Evolutionary conservation across 1,140 invertebrate species (phyloP).

Genomic region (Saccostrea cuccullata): DNA sequence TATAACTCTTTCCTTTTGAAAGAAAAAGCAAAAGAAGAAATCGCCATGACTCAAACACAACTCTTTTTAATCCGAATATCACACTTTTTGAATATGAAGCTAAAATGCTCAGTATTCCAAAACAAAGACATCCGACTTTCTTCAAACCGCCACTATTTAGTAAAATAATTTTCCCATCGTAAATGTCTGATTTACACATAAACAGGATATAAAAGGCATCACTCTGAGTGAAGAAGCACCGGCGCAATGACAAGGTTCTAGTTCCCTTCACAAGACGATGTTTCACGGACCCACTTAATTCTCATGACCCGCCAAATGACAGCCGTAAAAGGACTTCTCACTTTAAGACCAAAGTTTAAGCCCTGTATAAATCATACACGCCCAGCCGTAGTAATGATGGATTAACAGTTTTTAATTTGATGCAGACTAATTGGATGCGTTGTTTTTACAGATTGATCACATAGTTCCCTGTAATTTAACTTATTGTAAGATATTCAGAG

Average conservation of each 20-base stretch:
- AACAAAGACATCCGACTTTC: background rate
- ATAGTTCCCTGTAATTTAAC: no score
- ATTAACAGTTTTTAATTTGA: no score
- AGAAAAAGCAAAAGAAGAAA: background rate
- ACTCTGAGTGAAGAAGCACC: background rate
- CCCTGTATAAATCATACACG: background rate
- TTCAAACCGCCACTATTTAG: background rate
- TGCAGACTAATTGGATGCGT: no score
- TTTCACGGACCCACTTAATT: background rate
- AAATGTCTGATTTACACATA: background rate
- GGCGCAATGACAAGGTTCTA: background rate
- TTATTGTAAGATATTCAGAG: no score
- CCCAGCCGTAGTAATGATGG: no score
- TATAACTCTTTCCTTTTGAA: background rate
- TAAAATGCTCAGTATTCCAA: background rate
- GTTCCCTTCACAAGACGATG: background rate
- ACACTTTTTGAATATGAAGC: background rate
- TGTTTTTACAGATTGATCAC: no score
- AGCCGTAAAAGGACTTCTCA: background rate
- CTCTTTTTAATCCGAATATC: background rate
- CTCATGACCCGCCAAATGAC: background rate
- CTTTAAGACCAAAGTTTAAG: background rate
- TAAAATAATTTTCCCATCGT: constrained; percentile 4
- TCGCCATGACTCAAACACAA: background rate
- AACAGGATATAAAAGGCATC: background rate